Evolutionary conservation across 2,888 invertebrate species (phyloP).

Genomic region (Habroteleia sp.): DNA sequence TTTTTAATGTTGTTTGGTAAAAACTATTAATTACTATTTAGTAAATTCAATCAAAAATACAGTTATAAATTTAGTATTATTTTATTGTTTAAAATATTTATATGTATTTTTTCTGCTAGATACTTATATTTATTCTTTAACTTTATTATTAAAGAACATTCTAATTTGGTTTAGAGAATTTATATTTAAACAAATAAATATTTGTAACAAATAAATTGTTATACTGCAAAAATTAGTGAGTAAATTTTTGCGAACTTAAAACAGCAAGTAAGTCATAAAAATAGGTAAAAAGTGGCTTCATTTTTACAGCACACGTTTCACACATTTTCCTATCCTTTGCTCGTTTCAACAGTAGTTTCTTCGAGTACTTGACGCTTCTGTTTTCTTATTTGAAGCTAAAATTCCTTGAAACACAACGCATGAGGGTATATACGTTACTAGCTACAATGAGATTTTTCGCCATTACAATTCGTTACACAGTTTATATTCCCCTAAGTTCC

Average conservation of each 20-base stretch:
- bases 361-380: constrained; percentile 8
- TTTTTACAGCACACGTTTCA: constrained; percentile 46
- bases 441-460: constrained; percentile 24
- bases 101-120: no score
- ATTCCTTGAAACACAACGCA: constrained; percentile 15
- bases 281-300: constrained; percentile 31
- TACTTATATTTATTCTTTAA: no score
- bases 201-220: no score
- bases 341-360: constrained; percentile 24
- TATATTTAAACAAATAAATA: no score
- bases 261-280: constrained; percentile 22
- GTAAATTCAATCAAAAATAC: no score
- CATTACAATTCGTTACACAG: constrained; percentile 39
- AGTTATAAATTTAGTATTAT: no score
- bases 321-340: constrained; percentile 28
- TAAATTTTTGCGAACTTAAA: constrained; percentile 30
- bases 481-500: constrained; percentile 16
- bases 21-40: no score
- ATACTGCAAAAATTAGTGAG: constrained; percentile 9
- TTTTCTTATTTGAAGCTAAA: constrained; percentile 28
- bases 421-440: constrained; percentile 7
- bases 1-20: no score
- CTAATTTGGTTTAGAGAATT: no score
- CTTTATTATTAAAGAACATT: no score
- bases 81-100: no score